Percentiles rank a stretch among this genome's conserved stretches.
Conservation (phyloP, 2,888 invertebrate species). For the Endomychus coccineus region DNA sequence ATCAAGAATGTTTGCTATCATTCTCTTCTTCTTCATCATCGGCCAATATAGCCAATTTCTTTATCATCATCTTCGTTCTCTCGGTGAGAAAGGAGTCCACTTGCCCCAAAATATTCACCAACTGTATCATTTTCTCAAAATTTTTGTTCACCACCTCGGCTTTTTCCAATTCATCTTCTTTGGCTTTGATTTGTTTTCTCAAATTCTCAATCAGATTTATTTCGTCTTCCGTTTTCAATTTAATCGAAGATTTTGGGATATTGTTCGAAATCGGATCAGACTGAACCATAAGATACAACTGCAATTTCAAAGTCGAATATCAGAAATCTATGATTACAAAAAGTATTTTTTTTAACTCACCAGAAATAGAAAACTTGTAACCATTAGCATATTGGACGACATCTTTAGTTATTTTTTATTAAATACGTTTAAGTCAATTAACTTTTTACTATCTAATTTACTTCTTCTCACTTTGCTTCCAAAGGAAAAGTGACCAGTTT, state of each 20-base stretch:
- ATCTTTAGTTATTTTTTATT: no score
- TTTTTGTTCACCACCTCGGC: constrained; percentile 42
- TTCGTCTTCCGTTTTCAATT: constrained; percentile 5
- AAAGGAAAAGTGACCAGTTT: no score
- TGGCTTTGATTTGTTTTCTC: constrained; percentile 30
- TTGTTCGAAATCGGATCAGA: background rate
- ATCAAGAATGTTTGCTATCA: no score
- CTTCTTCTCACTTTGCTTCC: no score
- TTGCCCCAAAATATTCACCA: constrained; percentile 47
- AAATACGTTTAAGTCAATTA: no score
- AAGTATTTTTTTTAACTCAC: no score
- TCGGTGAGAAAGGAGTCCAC: constrained; percentile 47
- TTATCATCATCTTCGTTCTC: constrained; percentile 40
- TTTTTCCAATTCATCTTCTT: constrained; percentile 36
- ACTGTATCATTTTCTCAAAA: constrained; percentile 46
- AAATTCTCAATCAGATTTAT: constrained; percentile 10
- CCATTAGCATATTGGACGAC: no score
- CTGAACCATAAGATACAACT: no score
- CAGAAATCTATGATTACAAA: no score
- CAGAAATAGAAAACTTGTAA: no score
- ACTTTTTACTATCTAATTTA: no score
- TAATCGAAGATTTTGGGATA: background rate
- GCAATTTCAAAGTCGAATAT: no score
- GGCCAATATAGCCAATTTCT: constrained; percentile 43
- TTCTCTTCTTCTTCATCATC: constrained; percentile 37